Evolutionary conservation across 2,113 vertebrate species (phyloP).

Genomic region (Rhynchopsitta pachyrhyncha): DNA sequence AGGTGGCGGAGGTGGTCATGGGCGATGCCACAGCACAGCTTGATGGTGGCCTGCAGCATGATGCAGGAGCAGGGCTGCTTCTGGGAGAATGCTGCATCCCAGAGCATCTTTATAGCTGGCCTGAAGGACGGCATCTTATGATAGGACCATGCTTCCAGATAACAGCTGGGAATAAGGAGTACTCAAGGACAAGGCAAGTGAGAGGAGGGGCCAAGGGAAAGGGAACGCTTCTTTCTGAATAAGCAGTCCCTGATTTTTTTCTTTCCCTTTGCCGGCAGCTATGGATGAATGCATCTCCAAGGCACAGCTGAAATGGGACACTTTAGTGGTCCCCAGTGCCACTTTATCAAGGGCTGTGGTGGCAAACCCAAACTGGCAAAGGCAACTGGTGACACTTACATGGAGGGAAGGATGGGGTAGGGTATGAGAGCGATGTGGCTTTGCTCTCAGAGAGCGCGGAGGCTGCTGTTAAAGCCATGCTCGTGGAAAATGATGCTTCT

Average conservation of each 20-base stretch:
- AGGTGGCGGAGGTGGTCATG: conserved; percentile 76
- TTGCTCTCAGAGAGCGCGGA: not conserved
- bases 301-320: accelerated
- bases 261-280: not conserved
- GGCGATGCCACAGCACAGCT: conserved; percentile 85
- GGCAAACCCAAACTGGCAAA: not conserved
- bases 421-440: accelerated
- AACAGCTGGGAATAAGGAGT: conserved; percentile 1
- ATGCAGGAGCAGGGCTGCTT: not conserved
- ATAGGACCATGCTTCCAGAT: conserved; percentile 68
- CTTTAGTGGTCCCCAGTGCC: not conserved
- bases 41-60: conserved; percentile 81
- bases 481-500: not conserved
- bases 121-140: conserved; percentile 72
- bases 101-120: conserved; percentile 65
- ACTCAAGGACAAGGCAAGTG: conserved; percentile 4
- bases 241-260: not conserved
- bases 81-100: not conserved
- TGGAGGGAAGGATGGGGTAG: not conserved
- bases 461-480: not conserved
- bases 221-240: not conserved
- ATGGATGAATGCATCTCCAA: accelerated
- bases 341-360: accelerated
- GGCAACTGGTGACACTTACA: not conserved
- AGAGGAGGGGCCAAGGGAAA: not conserved